A percentile compares a stretch with the other conserved stretches of the same genome.
These are phyloP conservation scores for Diglossa cyanea DNA, from an alignment of 2,797 vertebrate genomes.

Conservation along the genomic window DNA sequence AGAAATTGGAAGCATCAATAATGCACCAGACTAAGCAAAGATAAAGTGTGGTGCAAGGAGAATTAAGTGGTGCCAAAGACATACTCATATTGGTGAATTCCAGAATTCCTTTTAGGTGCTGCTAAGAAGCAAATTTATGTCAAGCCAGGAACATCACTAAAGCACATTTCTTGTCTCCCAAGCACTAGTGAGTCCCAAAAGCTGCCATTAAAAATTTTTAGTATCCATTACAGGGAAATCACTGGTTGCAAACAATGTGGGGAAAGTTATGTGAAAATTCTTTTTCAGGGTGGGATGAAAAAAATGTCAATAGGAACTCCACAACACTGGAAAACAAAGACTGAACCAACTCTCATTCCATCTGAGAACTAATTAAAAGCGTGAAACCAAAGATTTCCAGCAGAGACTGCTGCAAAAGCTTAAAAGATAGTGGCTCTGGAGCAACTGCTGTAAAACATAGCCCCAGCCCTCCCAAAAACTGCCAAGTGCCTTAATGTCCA, in stretches of 20 bases:
- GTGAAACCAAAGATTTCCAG: conserved; percentile 31
- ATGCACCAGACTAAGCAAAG: not conserved
- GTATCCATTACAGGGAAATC: not conserved
- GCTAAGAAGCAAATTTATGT: not conserved
- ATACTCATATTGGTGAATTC: not conserved
- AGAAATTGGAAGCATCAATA: not conserved
- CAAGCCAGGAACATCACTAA: not conserved
- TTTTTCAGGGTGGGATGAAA: not conserved
- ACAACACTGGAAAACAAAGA: not conserved
- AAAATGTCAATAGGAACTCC: not conserved
- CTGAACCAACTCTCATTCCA: not conserved
- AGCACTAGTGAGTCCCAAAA: not conserved
- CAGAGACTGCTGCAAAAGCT: conserved; percentile 30
- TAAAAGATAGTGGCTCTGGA: not conserved
- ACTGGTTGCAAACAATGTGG: not conserved
- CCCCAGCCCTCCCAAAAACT: not conserved
- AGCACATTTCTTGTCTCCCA: not conserved
- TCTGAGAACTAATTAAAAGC: not conserved
- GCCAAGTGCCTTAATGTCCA: not conserved
- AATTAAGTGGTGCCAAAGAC: not conserved
- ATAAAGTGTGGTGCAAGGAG: not conserved
- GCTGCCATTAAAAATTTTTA: not conserved
- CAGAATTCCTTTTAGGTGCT: not conserved
- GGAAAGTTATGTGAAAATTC: not conserved
- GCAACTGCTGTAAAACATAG: not conserved